Conservation (phyloP, 2,113 vertebrate species). For the Corvus hawaiiensis region DNA sequence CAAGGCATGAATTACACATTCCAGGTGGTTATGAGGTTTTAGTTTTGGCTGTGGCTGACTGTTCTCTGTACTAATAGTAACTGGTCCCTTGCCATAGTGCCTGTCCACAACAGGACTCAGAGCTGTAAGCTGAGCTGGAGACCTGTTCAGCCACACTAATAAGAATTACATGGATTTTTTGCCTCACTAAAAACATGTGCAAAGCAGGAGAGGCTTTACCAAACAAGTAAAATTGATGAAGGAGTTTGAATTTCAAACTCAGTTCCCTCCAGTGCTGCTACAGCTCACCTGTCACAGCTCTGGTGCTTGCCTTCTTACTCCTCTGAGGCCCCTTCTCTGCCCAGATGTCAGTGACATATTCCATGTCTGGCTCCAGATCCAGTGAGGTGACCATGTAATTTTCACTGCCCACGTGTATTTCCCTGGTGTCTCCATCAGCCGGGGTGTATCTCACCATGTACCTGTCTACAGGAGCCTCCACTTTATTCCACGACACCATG, state of each 20-base stretch:
- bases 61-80: neutral
- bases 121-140: neutral
- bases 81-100: neutral
- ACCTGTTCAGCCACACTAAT: neutral
- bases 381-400: constrained; percentile 55
- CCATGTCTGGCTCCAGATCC: constrained; percentile 71
- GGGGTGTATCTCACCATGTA: constrained; percentile 79
- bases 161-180: neutral
- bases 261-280: neutral
- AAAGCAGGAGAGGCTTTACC: neutral
- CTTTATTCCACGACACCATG: constrained; percentile 72
- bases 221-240: neutral
- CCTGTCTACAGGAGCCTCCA: constrained; percentile 73
- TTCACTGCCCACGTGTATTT: constrained; percentile 66
- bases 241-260: neutral
- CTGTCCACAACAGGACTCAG: neutral
- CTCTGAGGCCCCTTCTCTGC: constrained; percentile 68
- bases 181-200: neutral
- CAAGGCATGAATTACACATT: neutral
- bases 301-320: constrained; percentile 70
- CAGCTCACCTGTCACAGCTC: constrained; percentile 70
- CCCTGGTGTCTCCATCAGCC: constrained; percentile 65
- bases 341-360: constrained; percentile 75
- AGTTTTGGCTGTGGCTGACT: neutral
- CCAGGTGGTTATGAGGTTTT: neutral